A percentile compares a stretch with the other conserved stretches of the same genome.
These are phyloP conservation scores for Drosophila pandora DNA, from an alignment of 1,140 invertebrate species.

Conservation along the genomic window DNA sequence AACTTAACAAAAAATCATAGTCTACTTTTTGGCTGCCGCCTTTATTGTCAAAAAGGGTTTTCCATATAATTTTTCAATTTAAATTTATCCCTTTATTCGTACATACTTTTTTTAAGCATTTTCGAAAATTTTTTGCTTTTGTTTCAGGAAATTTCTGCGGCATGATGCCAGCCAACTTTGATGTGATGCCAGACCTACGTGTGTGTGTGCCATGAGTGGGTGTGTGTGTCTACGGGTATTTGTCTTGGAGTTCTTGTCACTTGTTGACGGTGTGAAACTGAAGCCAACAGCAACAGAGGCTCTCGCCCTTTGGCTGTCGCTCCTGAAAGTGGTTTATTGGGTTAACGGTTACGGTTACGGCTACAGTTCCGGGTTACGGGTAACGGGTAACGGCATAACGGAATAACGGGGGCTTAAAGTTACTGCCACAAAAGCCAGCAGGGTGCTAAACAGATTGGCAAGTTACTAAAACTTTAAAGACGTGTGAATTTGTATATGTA, in stretches of 20 bases:
- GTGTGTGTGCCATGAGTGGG: conserved; percentile 1
- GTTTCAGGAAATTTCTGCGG: conserved; percentile 64
- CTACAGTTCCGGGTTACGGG: not conserved
- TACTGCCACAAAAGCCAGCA: conserved; percentile 5
- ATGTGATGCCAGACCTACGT: conserved; percentile 50
- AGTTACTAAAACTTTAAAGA: conserved; percentile 18
- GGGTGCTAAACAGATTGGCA: not conserved
- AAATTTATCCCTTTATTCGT: conserved; percentile 9
- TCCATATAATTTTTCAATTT: not conserved
- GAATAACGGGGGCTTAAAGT: conserved; percentile 30
- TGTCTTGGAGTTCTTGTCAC: conserved; percentile 62
- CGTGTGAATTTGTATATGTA: conserved; percentile 1
- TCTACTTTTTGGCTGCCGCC: conserved; percentile 39
- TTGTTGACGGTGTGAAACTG: conserved; percentile 78
- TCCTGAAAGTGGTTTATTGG: conserved; percentile 75
- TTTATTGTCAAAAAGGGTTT: conserved; percentile 3
- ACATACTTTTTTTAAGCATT: conserved; percentile 26
- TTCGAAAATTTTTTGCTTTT: conserved; percentile 51
- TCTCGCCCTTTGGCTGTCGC: conserved; percentile 42
- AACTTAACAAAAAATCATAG: conserved; percentile 76
- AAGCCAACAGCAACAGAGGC: conserved; percentile 57
- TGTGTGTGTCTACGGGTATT: conserved; percentile 29
- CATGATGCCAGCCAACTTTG: conserved; percentile 69
- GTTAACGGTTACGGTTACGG: conserved; percentile 59
- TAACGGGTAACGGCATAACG: conserved; percentile 1